phyloP scores from a whole-genome alignment of 2,888 invertebrate genomes.

The Tillus elongatus region DNA sequence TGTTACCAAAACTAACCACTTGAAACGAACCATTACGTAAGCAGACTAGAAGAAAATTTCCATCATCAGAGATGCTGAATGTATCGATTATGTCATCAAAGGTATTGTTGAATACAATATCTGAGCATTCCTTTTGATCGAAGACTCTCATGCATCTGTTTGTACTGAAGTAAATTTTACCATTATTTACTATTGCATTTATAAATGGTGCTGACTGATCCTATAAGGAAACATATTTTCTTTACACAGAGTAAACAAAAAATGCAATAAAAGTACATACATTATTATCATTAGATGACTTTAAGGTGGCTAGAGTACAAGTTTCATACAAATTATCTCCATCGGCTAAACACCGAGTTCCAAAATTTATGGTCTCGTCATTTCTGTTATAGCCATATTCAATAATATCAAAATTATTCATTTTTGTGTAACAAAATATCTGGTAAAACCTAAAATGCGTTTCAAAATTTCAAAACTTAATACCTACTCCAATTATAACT shows the following conservation, averaged over 20 bases:
- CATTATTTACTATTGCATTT: background rate
- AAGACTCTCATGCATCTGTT: background rate
- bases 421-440: too few relatives aligned
- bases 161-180: background rate
- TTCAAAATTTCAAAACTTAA: too few relatives aligned
- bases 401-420: slow-evolving; percentile 24
- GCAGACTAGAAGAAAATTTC: background rate
- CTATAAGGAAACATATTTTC: too few relatives aligned
- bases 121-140: background rate
- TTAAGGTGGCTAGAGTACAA: slow-evolving; percentile 38
- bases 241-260: too few relatives aligned
- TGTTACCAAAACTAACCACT: too few relatives aligned
- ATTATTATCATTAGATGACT: too few relatives aligned
- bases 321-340: slow-evolving; percentile 44
- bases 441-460: too few relatives aligned
- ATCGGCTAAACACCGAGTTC: slow-evolving; percentile 40
- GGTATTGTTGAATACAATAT: background rate
- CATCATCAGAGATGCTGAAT: background rate
- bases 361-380: slow-evolving; percentile 48
- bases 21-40: too few relatives aligned
- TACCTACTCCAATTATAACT: too few relatives aligned
- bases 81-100: background rate
- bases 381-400: slow-evolving; percentile 41
- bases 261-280: too few relatives aligned
- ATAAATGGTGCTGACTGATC: background rate